These are phyloP conservation scores for Hymenochirus boettgeri DNA, from an alignment of 2,113 vertebrate species.

Conservation along the genomic window DNA sequence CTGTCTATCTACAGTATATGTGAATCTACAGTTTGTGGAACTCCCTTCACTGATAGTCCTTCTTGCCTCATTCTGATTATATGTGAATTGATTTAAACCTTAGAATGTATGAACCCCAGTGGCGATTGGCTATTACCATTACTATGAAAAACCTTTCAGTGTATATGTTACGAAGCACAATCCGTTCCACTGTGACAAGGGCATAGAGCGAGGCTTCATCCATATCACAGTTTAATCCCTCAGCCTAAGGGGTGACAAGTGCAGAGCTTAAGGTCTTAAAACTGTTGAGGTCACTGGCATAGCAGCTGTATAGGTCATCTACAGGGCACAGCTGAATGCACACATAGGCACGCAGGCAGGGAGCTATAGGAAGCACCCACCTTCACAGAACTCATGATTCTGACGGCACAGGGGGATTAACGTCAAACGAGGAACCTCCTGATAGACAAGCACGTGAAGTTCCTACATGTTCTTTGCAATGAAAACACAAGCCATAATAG, in stretches of 20 bases:
- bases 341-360: neutral
- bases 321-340: neutral
- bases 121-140: too few relatives aligned
- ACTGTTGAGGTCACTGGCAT: slow-evolving; percentile 13
- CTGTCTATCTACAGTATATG: too few relatives aligned
- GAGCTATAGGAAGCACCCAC: slow-evolving; percentile 3
- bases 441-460: neutral
- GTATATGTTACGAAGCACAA: neutral
- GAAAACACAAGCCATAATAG: too few relatives aligned
- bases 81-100: too few relatives aligned
- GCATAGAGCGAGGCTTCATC: neutral
- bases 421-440: neutral
- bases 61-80: too few relatives aligned
- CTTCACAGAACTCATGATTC: neutral
- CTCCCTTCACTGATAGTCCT: too few relatives aligned
- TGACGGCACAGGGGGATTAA: neutral
- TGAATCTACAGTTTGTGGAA: too few relatives aligned
- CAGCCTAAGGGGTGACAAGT: slow-evolving; percentile 9
- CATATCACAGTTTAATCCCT: slow-evolving; percentile 30
- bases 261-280: slow-evolving; percentile 33
- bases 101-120: too few relatives aligned
- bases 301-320: slow-evolving; percentile 10
- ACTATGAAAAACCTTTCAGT: too few relatives aligned
- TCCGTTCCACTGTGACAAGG: neutral
- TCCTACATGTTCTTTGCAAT: too few relatives aligned